These are phyloP conservation scores for Homalodisca vitripennis DNA, from an alignment of 1,140 invertebrate genomes.

Conservation along the genomic window DNA sequence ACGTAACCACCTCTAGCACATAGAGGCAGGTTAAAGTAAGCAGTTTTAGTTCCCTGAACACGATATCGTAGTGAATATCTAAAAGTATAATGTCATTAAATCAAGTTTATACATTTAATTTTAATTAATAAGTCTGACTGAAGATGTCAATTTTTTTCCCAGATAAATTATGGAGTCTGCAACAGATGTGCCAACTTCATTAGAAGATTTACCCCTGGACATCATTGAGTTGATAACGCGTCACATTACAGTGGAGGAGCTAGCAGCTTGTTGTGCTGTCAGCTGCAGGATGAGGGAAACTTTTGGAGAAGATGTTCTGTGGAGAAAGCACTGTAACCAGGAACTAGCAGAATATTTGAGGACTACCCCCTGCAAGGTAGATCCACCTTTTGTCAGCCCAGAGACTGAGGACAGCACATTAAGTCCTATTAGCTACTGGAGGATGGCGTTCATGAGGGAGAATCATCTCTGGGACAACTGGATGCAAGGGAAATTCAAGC, in stretches of 20 bases:
- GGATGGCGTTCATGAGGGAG: background rate
- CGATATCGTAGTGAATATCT: no score
- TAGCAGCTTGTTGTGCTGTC: background rate
- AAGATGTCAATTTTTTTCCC: no score
- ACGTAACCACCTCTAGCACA: no score
- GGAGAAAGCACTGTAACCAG: conserved; percentile 1
- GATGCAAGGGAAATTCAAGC: background rate
- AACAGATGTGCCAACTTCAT: no score
- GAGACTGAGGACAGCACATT: background rate
- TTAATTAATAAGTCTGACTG: no score
- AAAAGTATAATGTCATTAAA: no score
- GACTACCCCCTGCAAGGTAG: background rate
- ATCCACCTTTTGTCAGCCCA: background rate
- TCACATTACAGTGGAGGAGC: background rate
- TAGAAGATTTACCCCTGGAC: no score
- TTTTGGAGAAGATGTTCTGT: conserved; percentile 3
- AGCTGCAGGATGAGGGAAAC: background rate
- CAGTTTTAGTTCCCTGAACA: no score
- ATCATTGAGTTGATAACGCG: background rate
- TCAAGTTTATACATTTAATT: no score
- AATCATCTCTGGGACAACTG: conserved; percentile 1
- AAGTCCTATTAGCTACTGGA: background rate
- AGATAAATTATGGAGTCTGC: no score
- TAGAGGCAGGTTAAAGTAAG: no score
- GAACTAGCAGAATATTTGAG: background rate